phyloP scores from a whole-genome alignment of 2,888 invertebrate genomes.

The Entomobrya multifasciata region DNA sequence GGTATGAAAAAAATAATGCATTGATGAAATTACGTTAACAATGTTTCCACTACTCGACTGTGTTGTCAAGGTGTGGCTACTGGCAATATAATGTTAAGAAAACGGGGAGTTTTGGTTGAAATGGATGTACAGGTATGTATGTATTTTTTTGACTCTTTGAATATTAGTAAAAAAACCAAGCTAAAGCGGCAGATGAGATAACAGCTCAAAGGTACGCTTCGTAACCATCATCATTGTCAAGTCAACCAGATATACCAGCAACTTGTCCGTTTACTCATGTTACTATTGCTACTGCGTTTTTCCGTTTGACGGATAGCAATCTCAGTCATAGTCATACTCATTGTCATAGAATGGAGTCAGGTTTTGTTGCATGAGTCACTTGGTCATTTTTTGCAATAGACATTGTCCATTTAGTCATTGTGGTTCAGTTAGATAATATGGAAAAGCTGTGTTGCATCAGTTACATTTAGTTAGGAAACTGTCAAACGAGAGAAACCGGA shows the following conservation, averaged over 20 bases:
- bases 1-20: constrained; percentile 34
- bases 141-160: constrained; percentile 5
- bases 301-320: constrained; percentile 33
- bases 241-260: background rate
- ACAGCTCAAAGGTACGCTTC: constrained; percentile 16
- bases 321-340: background rate
- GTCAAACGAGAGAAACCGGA: background rate
- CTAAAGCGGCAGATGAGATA: constrained; percentile 19
- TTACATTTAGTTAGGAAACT: background rate
- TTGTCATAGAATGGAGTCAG: background rate
- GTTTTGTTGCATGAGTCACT: constrained; percentile 19
- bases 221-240: constrained; percentile 1
- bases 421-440: background rate
- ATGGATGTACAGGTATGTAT: background rate
- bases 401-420: constrained; percentile 32
- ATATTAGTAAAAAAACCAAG: constrained; percentile 4
- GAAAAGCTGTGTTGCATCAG: background rate
- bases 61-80: constrained; percentile 65
- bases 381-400: constrained; percentile 27
- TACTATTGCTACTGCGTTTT: background rate
- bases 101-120: background rate
- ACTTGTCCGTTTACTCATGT: constrained; percentile 49
- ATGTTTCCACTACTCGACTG: constrained; percentile 53
- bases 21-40: constrained; percentile 47
- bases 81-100: constrained; percentile 42